phyloP scores from a whole-genome alignment of 35 echinoderm and acorn worm genomes.

The Lytechinus variegatus region DNA sequence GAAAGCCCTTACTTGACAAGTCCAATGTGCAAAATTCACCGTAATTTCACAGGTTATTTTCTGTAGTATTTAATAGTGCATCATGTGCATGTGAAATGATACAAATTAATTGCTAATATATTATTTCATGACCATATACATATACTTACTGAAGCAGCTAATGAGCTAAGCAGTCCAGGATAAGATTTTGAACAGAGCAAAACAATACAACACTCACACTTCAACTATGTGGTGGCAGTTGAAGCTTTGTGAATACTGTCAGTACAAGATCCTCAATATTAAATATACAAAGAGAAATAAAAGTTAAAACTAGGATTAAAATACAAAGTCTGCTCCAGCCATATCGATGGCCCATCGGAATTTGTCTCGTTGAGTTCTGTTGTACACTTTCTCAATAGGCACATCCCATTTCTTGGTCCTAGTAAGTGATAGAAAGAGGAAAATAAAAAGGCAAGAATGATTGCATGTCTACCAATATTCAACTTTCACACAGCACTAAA shows the following conservation, averaged over 20 bases:
- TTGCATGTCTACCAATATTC: too few species aligned
- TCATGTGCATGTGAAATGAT: not conserved
- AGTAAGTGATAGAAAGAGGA: not conserved
- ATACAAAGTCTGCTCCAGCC: conserved; percentile 85
- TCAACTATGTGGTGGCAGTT: not conserved
- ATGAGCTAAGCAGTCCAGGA: not conserved
- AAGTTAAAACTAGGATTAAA: conserved; percentile 71
- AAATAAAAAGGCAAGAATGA: not conserved
- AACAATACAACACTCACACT: not conserved
- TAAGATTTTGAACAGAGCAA: not conserved
- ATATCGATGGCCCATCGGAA: conserved; percentile 99
- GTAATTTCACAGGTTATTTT: not conserved
- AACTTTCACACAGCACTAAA: too few species aligned
- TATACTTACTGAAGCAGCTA: not conserved
- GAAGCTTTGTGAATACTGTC: conserved; percentile 41
- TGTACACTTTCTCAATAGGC: conserved; percentile 97
- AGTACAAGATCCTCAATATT: not conserved
- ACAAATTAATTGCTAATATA: not conserved
- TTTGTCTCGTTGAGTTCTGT: conserved; percentile 89
- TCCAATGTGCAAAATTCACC: not conserved
- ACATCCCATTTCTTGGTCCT: conserved; percentile 99
- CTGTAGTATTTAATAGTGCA: not conserved
- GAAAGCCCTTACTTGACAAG: not conserved
- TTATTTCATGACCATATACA: not conserved
- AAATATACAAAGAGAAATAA: not conserved